Percentiles rank a stretch among this genome's conserved stretches.
phyloP scores from a whole-genome alignment of 2,888 invertebrate genomes.

The Phaonia tiefii region DNA sequence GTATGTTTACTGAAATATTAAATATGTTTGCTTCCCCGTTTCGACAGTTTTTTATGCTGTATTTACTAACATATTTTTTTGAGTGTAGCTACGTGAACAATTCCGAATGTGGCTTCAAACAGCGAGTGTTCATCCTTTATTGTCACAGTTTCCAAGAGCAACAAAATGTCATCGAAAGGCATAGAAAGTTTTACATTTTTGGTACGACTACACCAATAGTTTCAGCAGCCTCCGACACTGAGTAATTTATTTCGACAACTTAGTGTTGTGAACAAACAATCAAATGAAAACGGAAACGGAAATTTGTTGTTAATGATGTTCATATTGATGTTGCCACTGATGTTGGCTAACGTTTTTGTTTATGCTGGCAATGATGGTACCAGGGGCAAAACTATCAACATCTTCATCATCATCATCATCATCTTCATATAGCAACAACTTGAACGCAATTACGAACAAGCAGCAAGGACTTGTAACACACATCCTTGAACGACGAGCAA shows the following conservation, averaged over 20 bases:
- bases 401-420: not conserved
- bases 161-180: not conserved
- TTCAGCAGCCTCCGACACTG: not conserved
- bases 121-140: not conserved
- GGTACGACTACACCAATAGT: not conserved
- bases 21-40: too few species aligned
- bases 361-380: slow-evolving; percentile 22
- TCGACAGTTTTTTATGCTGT: too few species aligned
- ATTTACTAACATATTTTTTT: too few species aligned
- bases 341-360: slow-evolving; percentile 1
- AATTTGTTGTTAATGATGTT: slow-evolving; percentile 24
- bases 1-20: too few species aligned
- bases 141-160: not conserved
- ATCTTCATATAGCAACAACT: not conserved
- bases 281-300: slow-evolving; percentile 4
- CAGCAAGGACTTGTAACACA: slow-evolving; percentile 3
- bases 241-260: not conserved
- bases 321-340: slow-evolving; percentile 14
- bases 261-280: not conserved
- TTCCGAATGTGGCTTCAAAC: not conserved
- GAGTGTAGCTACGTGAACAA: not conserved
- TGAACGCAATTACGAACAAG: not conserved
- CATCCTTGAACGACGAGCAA: not conserved
- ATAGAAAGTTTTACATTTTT: not conserved
- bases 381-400: not conserved